Percentiles rank a stretch among this genome's conserved stretches.
phyloP scores from a whole-genome alignment of 2,888 invertebrate genomes.

The Coelinius sp. region DNA sequence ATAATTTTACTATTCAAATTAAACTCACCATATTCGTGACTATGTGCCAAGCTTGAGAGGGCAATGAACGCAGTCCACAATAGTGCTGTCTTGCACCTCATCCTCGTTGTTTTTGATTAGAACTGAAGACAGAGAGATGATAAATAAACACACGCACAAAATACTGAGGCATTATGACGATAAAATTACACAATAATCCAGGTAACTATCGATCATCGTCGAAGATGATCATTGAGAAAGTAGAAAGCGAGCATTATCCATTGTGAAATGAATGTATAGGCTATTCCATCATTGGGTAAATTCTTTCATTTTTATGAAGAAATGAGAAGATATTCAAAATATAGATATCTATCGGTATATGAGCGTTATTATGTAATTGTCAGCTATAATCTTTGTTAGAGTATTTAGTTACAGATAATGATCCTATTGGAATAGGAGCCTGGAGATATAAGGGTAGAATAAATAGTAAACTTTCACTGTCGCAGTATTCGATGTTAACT shows the following conservation, averaged over 20 bases:
- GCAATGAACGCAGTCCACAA: slow-evolving; percentile 30
- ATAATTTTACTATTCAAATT: slow-evolving; percentile 7
- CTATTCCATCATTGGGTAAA: slow-evolving; percentile 24
- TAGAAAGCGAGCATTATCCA: slow-evolving; percentile 61
- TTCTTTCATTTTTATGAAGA: slow-evolving; percentile 36
- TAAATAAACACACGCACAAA: neutral
- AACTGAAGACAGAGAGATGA: neutral
- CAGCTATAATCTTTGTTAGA: neutral
- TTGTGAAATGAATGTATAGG: slow-evolving; percentile 60
- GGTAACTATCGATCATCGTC: slow-evolving; percentile 33
- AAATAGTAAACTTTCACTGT: slow-evolving; percentile 46
- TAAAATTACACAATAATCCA: slow-evolving; percentile 7
- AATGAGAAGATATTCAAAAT: no score
- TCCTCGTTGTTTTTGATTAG: slow-evolving; percentile 10
- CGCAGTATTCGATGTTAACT: slow-evolving; percentile 40
- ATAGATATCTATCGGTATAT: neutral
- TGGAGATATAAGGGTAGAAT: slow-evolving; percentile 1
- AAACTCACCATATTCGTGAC: slow-evolving; percentile 29
- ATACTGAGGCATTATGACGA: neutral
- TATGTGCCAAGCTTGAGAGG: slow-evolving; percentile 30
- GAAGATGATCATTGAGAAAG: slow-evolving; percentile 51
- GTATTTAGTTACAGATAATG: neutral
- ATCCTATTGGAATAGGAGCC: neutral
- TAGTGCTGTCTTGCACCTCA: slow-evolving; percentile 41
- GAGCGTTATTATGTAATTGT: slow-evolving; percentile 3